Percentiles rank a stretch among this genome's conserved stretches.
Conservation (phyloP, 2,113 vertebrate species). For the Motacilla tschutschensis region DNA sequence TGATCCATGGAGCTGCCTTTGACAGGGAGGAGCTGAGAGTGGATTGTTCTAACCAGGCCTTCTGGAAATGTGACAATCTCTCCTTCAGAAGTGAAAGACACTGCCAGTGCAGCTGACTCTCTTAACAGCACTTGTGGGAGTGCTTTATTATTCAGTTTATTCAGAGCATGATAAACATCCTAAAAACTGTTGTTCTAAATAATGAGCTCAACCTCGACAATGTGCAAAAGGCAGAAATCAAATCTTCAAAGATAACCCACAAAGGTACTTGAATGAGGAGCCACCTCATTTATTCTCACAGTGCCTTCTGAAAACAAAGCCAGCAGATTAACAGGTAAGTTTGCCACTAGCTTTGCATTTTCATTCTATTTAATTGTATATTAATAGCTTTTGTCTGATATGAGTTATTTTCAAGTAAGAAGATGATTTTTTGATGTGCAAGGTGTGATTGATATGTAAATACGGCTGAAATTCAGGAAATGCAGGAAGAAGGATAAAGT, state of each 20-base stretch:
- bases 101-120: neutral
- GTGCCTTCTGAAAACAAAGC: neutral
- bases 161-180: neutral
- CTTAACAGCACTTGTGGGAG: neutral
- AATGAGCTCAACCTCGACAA: neutral
- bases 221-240: neutral
- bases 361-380: neutral
- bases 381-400: neutral
- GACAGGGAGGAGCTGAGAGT: neutral
- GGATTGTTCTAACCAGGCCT: neutral
- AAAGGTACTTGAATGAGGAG: neutral
- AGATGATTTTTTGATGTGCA: neutral
- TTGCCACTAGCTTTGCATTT: neutral
- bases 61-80: neutral
- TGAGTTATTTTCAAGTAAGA: neutral
- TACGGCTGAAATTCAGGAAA: neutral
- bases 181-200: neutral
- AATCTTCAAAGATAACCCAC: neutral
- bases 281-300: neutral
- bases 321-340: neutral
- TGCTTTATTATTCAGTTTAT: neutral
- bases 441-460: slow-evolving; percentile 17
- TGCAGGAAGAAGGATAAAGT: neutral
- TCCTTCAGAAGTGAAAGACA: neutral
- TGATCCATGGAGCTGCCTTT: neutral